phyloP scores from a whole-genome alignment of 2,888 invertebrate species.

The Leptothorax acervorum region DNA sequence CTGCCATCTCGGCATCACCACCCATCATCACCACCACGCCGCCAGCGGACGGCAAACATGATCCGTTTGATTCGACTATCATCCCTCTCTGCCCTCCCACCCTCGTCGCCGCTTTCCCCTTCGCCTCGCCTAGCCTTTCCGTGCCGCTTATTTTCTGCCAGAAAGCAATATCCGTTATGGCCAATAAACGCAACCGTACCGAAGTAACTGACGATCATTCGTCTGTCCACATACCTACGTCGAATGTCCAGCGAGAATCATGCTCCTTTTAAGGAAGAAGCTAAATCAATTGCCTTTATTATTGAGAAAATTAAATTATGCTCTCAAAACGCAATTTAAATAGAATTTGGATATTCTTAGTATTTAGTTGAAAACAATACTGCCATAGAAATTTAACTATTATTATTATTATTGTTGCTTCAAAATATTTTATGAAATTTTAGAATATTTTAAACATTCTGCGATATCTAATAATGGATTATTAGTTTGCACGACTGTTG shows the following conservation, averaged over 20 bases:
- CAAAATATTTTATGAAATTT: neutral
- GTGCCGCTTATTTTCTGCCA: conserved; percentile 59
- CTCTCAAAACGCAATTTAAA: neutral
- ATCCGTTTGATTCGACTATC: conserved; percentile 74
- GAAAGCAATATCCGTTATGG: conserved; percentile 66
- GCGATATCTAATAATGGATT: neutral
- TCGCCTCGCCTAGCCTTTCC: conserved; percentile 24
- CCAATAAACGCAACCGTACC: conserved; percentile 61
- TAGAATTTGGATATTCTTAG: neutral
- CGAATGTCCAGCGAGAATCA: conserved; percentile 28
- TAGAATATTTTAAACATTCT: neutral
- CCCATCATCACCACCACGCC: conserved; percentile 68
- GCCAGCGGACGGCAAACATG: conserved; percentile 66
- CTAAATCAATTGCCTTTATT: neutral
- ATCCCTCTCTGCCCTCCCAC: conserved; percentile 39
- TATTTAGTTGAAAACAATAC: neutral
- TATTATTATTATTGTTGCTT: neutral
- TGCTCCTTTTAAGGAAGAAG: conserved; percentile 3
- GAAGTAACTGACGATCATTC: conserved; percentile 49
- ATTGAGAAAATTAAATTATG: conserved; percentile 19
- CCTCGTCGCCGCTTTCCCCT: neutral
- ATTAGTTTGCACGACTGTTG: neutral
- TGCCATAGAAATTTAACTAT: neutral
- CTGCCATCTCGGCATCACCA: conserved; percentile 62
- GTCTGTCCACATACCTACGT: conserved; percentile 19